Evolutionary conservation across 2,888 invertebrate genomes (phyloP).

Genomic region (Caenorhabditis macrosperma): DNA sequence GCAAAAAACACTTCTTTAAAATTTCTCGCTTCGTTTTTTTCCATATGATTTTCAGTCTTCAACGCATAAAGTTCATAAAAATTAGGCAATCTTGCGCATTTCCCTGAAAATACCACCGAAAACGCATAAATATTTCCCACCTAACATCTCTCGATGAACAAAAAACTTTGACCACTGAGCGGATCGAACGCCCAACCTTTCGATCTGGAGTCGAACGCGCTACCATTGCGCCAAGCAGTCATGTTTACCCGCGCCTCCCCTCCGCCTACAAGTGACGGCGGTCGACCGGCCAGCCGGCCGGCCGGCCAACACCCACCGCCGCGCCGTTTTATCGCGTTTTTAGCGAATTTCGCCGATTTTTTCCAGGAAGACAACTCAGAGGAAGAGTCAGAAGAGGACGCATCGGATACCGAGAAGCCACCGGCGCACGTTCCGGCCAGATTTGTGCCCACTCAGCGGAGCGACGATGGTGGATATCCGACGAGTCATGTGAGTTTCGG

Average conservation of each 20-base stretch:
- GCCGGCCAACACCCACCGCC: not conserved
- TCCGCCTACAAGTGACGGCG: too few relatives aligned
- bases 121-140: too few relatives aligned
- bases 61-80: too few relatives aligned
- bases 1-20: too few relatives aligned
- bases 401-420: constrained; percentile 51
- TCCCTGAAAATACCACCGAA: too few relatives aligned
- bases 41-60: too few relatives aligned
- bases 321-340: not conserved
- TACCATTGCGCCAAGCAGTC: constrained; percentile 72
- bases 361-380: constrained; percentile 58
- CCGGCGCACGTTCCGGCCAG: constrained; percentile 44
- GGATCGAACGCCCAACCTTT: constrained; percentile 74
- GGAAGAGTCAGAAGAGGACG: constrained; percentile 44
- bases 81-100: too few relatives aligned
- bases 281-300: not conserved
- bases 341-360: constrained; percentile 2
- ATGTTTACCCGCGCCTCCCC: too few relatives aligned
- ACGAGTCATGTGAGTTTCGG: constrained; percentile 42
- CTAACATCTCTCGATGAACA: too few relatives aligned
- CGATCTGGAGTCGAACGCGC: constrained; percentile 75
- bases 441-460: constrained; percentile 55
- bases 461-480: constrained; percentile 57
- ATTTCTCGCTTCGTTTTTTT: too few relatives aligned
- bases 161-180: constrained; percentile 68